Conservation (phyloP, 1,140 invertebrate genomes). For the Sycophila sp. region DNA sequence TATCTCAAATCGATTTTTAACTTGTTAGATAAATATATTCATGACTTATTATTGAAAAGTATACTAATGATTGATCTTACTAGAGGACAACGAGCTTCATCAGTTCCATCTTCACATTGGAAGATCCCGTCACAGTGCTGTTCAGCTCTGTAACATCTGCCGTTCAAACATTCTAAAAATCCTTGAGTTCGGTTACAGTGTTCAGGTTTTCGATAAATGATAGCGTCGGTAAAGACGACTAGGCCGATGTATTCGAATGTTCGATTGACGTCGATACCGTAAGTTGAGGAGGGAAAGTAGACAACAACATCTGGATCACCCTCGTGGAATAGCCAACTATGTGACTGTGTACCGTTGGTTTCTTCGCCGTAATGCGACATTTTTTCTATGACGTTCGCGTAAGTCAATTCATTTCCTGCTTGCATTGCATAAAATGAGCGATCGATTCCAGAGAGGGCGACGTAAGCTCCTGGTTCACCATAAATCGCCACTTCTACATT, state of each 20-base stretch:
- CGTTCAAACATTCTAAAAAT: constrained; percentile 81
- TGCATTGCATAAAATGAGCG: constrained; percentile 91
- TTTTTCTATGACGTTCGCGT: constrained; percentile 87
- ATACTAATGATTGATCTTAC: constrained; percentile 4
- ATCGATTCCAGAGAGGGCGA: constrained; percentile 89
- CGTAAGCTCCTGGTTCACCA: constrained; percentile 92
- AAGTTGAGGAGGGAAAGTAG: constrained; percentile 89
- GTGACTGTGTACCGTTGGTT: constrained; percentile 84
- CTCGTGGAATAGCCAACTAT: constrained; percentile 86
- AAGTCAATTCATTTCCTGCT: constrained; percentile 90
- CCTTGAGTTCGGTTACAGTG: constrained; percentile 80
- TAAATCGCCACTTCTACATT: constrained; percentile 90
- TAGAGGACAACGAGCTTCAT: constrained; percentile 74
- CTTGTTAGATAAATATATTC: not conserved
- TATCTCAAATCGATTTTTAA: too few relatives aligned
- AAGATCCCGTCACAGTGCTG: constrained; percentile 81
- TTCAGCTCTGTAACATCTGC: constrained; percentile 80
- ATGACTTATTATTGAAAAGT: too few relatives aligned
- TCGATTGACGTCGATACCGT: constrained; percentile 92
- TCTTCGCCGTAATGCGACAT: constrained; percentile 88
- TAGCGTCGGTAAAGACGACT: constrained; percentile 87
- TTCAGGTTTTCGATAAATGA: constrained; percentile 74
- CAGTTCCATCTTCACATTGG: constrained; percentile 88
- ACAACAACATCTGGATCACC: constrained; percentile 88
- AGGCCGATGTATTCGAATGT: constrained; percentile 90